Evolutionary conservation across 2,113 vertebrate genomes (phyloP).

Genomic region (Nesospiza acunhae): DNA sequence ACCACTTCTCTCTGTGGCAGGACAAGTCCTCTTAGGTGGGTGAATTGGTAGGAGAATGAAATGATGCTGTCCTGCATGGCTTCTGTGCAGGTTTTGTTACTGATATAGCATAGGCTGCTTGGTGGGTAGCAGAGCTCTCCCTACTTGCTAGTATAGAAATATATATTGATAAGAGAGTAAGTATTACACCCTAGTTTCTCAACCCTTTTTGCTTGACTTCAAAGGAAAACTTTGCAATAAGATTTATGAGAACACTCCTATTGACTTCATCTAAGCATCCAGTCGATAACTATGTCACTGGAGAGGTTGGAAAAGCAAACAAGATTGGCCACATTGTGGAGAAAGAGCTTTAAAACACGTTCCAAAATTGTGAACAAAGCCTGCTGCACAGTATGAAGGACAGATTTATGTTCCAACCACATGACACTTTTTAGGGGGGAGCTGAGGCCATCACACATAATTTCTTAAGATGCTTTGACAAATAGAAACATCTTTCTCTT

Average conservation of each 20-base stretch:
- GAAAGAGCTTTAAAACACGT: not conserved
- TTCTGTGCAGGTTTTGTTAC: not conserved
- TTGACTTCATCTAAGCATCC: not conserved
- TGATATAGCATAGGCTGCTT: not conserved
- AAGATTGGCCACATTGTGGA: not conserved
- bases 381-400: fast-evolving
- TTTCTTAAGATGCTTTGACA: not conserved
- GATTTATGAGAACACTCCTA: not conserved
- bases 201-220: not conserved
- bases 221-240: not conserved
- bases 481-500: not conserved
- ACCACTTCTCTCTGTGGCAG: not conserved
- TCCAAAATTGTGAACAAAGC: not conserved
- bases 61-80: not conserved
- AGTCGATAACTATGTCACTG: not conserved
- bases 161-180: not conserved
- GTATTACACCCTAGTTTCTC: not conserved
- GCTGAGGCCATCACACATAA: not conserved
- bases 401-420: not conserved
- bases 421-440: not conserved
- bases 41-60: not conserved
- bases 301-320: not conserved
- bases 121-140: not conserved
- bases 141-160: not conserved
- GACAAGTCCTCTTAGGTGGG: not conserved